Percentiles rank a stretch among this genome's conserved stretches.
Evolutionary conservation across 1,140 invertebrate genomes (phyloP).

Genomic region (Centruroides sculpturatus): DNA sequence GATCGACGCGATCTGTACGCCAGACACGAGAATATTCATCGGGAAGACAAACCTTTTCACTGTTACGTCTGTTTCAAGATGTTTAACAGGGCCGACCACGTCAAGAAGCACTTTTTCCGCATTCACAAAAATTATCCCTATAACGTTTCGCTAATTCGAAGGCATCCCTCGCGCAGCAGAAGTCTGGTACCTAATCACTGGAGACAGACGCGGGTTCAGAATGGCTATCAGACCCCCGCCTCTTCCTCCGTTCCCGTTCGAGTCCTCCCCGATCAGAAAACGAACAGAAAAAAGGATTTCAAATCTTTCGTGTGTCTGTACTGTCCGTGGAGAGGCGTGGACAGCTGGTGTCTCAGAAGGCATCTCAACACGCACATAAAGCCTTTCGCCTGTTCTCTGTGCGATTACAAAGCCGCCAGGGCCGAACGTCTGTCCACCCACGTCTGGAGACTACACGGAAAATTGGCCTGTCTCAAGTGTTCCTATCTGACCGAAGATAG

Average conservation of each 20-base stretch:
- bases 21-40: slow-evolving; percentile 89
- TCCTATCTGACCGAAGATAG: slow-evolving; percentile 66
- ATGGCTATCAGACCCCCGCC: background rate
- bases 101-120: slow-evolving; percentile 80
- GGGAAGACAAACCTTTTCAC: slow-evolving; percentile 82
- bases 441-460: slow-evolving; percentile 78
- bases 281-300: slow-evolving; percentile 15
- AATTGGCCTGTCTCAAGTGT: slow-evolving; percentile 71
- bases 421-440: slow-evolving; percentile 72
- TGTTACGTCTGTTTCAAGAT: slow-evolving; percentile 67
- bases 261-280: too few species aligned
- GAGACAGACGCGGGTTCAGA: background rate
- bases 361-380: slow-evolving; percentile 84
- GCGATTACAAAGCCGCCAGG: slow-evolving; percentile 78
- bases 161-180: slow-evolving; percentile 8
- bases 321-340: slow-evolving; percentile 79
- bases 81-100: slow-evolving; percentile 86
- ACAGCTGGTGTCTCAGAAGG: slow-evolving; percentile 81
- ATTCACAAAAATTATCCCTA: slow-evolving; percentile 45
- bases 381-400: slow-evolving; percentile 71
- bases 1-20: slow-evolving; percentile 86
- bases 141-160: slow-evolving; percentile 15
- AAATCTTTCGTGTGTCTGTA: slow-evolving; percentile 64
- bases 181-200: background rate
- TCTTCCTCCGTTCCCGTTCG: background rate